Base-by-base conservation (phyloP, 2,113 vertebrate species). In the Albula goreensis region DNA sequence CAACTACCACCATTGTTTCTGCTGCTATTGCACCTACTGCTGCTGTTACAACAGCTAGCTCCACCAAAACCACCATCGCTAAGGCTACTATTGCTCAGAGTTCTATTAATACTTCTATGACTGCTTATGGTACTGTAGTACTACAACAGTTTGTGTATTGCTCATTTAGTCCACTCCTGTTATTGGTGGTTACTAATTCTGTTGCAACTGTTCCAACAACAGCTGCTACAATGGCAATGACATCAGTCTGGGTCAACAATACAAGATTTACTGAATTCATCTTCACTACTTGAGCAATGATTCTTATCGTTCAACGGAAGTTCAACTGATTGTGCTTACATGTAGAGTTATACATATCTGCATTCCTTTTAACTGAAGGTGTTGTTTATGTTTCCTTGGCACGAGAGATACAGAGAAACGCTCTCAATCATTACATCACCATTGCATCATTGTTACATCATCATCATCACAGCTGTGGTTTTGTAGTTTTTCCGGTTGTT, bases 111-210 rank as follows among this genome's bases (percentile, higher is more conserved):
- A 9, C 74, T 78, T 78, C 74, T 78, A 78, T 10, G 12, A 4
- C 11, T n/a, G 6, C 74, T n/a, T 78, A 25, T 41, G 4, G 19
- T 66, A 22, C 15, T 66, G 9, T 4, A 66, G 60, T 66, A 66
- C 4, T 22, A 19, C 56, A 13, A 60, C 56, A 13, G 17, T 60
- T 13, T 15, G 11, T 60, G 57, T 56, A 78, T 31, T 63, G 31
- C 70, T 25, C 9, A 4, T 50, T 48, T 86, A 53, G 88, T 88
- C 93, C 60, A 19, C 89, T 87, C 85, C 89, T 88, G 88, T 81
- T 52, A 91, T 91, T 41, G 87, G 86, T 91, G 90, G n/a, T 31
- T 81, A 78, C 80, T 11, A 11, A 22, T 53, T 52, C 22, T 56
- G 12, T 56, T 81, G 56, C 17, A 22, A 13, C 8, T 79, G 9